Evolutionary conservation across 2,797 vertebrate genomes (phyloP), one percentile per base, ranked within the genome.

Genomic region (Picus viridis): DNA sequence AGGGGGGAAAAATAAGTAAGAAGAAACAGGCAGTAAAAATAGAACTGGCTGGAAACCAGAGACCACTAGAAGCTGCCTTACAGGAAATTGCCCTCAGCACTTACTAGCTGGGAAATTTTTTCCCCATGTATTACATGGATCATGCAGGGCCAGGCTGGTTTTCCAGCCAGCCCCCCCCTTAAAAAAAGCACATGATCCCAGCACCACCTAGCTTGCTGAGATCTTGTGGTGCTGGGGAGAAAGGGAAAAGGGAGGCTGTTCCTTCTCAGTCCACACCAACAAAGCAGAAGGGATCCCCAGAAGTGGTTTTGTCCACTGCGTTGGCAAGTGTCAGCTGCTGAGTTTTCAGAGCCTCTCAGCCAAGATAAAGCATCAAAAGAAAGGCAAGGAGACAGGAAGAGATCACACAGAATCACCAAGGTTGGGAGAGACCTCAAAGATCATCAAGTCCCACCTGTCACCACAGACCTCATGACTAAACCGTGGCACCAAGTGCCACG

Each of bases 21-120:
- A 16, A 47, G 15, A 17, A 34, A 58, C 49, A 45, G 7, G 18
- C 1, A 6, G 41, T 90, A 96, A 96, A 97, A 98, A 97, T 95
- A 97, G 96, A 97, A 93, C 69, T 97, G 96, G 95, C 93, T 95
- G 39, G 57, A 95, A 93, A 94, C 90, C 96, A 97, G 95, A 90
- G 91, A 94, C 80, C 93, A 97, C 86, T 96, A 91, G 83, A 96
- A 97, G 80, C 93, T 88, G 49, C 84, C 82, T 86, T 82, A 94
- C 95, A 97, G 96, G 96, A 97, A 97, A 96, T 59, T 79, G 73
- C 92, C 88, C 78, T 94, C 96, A 93, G 92, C 89, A 81, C 89
- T 94, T 94, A 96, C 86, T 81, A 84, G 54, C 95, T 13, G 70
- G 83, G 92, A 94, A 53, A 5, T 20, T 92, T 94, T 91, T 83